Percentiles rank a stretch among this genome's conserved stretches.
These are phyloP conservation scores for Lordiphosa fenestrarum DNA, from an alignment of 2,888 invertebrate genomes.

Conservation along the genomic window DNA sequence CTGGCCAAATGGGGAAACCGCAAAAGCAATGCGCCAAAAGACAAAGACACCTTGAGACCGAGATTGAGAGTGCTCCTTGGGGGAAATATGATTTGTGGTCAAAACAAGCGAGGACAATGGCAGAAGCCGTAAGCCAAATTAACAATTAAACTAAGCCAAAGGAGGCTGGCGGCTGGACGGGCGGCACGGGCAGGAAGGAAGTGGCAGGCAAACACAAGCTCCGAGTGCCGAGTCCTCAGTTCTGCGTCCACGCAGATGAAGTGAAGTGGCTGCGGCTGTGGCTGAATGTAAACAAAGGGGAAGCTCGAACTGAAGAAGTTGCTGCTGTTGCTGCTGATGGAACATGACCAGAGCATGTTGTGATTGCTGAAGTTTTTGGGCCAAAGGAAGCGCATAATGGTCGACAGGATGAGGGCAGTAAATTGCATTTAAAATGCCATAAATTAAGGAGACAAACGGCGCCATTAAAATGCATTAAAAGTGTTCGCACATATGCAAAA, in stretches of 20 bases:
- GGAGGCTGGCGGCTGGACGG: neutral
- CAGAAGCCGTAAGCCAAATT: conserved; percentile 62
- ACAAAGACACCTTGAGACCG: conserved; percentile 13
- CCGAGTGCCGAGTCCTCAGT: neutral
- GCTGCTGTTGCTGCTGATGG: too few species aligned
- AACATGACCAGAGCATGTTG: conserved; percentile 3
- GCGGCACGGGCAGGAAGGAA: conserved; percentile 1
- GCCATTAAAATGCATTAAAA: conserved; percentile 64
- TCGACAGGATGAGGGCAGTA: conserved; percentile 36
- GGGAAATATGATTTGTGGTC: conserved; percentile 50
- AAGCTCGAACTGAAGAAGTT: too few species aligned
- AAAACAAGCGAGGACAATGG: conserved; percentile 21
- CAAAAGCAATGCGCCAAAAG: conserved; percentile 48
- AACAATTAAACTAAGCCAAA: conserved; percentile 58
- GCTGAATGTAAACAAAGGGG: neutral
- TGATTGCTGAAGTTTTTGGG: conserved; percentile 42
- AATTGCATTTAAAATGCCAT: conserved; percentile 71
- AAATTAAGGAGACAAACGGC: conserved; percentile 57
- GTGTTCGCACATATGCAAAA: conserved; percentile 28
- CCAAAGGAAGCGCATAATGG: too few species aligned
- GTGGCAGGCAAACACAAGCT: conserved; percentile 10
- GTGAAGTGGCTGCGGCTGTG: conserved; percentile 1
- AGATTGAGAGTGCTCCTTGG: conserved; percentile 10
- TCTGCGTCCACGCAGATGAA: too few species aligned
- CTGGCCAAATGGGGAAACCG: conserved; percentile 24